Evolutionary conservation across 2,113 vertebrate genomes (phyloP).

Genomic region (Axis porcinus): DNA sequence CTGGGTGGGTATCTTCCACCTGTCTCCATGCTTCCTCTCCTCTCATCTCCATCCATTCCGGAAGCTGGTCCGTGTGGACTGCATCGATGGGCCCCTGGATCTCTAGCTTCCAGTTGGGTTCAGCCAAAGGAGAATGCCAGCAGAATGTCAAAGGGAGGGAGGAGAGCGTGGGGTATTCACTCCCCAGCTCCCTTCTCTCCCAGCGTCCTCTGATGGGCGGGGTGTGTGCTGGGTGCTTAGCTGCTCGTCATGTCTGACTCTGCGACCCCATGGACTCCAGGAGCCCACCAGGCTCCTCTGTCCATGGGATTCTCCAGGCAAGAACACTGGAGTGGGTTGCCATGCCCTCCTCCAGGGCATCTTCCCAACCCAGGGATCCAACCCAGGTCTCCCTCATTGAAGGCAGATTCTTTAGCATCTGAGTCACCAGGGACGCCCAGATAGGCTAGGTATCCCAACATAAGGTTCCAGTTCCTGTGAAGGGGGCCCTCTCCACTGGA

Average conservation of each 20-base stretch:
- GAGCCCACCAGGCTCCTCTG: neutral
- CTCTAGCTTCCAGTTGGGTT: no score
- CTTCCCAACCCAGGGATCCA: neutral
- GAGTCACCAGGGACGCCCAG: neutral
- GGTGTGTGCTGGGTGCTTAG: neutral
- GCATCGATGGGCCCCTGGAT: neutral
- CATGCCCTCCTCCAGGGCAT: neutral
- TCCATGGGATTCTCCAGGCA: neutral
- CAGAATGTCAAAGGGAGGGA: neutral
- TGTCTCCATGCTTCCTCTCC: no score
- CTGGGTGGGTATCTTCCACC: neutral
- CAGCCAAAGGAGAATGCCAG: neutral
- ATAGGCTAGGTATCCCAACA: neutral
- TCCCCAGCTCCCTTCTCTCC: neutral
- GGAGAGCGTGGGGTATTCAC: neutral
- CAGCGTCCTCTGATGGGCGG: neutral
- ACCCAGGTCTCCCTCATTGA: neutral
- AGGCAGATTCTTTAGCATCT: neutral
- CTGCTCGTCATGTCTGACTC: fast-evolving
- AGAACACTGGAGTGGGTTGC: neutral
- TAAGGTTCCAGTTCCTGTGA: neutral
- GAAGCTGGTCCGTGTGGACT: neutral
- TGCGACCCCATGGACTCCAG: fast-evolving
- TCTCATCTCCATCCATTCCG: neutral
- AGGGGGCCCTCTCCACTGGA: neutral